Conservation (phyloP, 2,113 vertebrate genomes). For the Siniperca chuatsi region DNA sequence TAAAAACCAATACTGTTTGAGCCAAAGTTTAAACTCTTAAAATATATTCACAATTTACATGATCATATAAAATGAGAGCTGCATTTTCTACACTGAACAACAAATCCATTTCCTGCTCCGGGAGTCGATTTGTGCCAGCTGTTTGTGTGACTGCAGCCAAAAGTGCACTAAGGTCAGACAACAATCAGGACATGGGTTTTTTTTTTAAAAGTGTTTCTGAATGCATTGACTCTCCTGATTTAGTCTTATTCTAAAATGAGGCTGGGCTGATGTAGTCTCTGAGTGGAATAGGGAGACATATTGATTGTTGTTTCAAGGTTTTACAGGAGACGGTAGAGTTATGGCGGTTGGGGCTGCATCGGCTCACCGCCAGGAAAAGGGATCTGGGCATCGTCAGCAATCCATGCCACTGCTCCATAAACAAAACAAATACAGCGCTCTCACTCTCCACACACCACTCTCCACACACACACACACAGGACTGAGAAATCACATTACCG, state of each 20-base stretch:
- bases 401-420: constrained; percentile 52
- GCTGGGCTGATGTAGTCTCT: constrained; percentile 55
- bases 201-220: constrained; percentile 26
- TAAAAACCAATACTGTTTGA: neutral
- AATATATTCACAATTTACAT: neutral
- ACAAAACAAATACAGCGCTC: constrained; percentile 46
- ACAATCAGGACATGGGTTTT: constrained; percentile 22
- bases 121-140: neutral
- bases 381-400: constrained; percentile 63
- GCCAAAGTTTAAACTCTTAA: neutral
- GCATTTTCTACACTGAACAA: neutral
- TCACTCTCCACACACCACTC: neutral
- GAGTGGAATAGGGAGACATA: constrained; percentile 68
- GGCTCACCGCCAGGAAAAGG: constrained; percentile 46
- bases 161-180: constrained; percentile 45
- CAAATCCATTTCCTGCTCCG: neutral
- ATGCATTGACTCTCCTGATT: constrained; percentile 53
- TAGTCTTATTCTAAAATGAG: constrained; percentile 52
- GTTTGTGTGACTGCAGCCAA: neutral
- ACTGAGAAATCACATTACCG: constrained; percentile 55
- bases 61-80: neutral
- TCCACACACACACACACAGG: constrained; percentile 21
- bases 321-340: constrained; percentile 73
- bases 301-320: constrained; percentile 80
- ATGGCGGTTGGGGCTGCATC: constrained; percentile 39